Evolutionary conservation across 2,888 invertebrate species (phyloP).

Genomic region (Mythimna albipuncta): DNA sequence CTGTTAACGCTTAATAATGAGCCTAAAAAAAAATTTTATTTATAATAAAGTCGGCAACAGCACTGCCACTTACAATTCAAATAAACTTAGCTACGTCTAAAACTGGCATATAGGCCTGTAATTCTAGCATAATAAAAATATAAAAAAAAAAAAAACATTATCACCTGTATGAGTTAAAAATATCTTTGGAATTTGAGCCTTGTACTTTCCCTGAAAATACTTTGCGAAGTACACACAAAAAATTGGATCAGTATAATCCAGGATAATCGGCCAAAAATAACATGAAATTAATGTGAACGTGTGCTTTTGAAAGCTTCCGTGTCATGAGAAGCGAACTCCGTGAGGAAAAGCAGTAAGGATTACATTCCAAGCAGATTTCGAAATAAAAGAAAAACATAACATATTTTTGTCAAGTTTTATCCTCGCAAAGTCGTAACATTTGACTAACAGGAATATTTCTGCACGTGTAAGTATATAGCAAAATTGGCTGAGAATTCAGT

Average conservation of each 20-base stretch:
- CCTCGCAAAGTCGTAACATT: slow-evolving; percentile 30
- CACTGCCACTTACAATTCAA: too few species aligned
- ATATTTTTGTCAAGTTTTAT: slow-evolving; percentile 40
- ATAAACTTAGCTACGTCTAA: too few species aligned
- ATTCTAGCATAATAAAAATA: too few species aligned
- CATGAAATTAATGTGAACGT: slow-evolving; percentile 39
- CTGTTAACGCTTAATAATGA: too few species aligned
- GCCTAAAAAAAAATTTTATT: too few species aligned
- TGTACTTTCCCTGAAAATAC: not conserved
- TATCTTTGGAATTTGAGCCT: too few species aligned
- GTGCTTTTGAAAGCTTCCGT: slow-evolving; percentile 20
- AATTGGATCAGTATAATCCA: slow-evolving; percentile 28
- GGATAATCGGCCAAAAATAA: slow-evolving; percentile 46
- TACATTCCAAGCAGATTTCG: slow-evolving; percentile 40
- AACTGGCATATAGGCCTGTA: too few species aligned
- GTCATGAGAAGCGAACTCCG: slow-evolving; percentile 6
- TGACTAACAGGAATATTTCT: slow-evolving; percentile 28
- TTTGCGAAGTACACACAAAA: not conserved
- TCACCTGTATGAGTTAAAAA: too few species aligned
- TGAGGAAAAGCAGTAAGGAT: slow-evolving; percentile 4
- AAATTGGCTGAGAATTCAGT: slow-evolving; percentile 15
- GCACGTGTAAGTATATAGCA: slow-evolving; percentile 7
- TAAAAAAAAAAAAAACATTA: too few species aligned
- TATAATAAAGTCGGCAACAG: too few species aligned
- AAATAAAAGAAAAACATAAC: slow-evolving; percentile 53